Conservation (phyloP, 2,888 invertebrate species). For the Nowickia ferox region DNA sequence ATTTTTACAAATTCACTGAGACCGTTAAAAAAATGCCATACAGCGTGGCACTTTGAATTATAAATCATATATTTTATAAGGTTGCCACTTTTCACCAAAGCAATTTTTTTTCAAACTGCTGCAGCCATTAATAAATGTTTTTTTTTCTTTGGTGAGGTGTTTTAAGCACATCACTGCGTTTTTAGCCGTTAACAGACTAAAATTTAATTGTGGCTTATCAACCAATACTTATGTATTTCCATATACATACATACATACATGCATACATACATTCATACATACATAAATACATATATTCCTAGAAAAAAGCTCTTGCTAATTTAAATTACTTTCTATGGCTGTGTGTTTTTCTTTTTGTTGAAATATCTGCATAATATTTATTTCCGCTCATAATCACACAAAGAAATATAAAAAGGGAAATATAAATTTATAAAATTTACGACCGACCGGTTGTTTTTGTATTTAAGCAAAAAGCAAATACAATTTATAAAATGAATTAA, state of each 20-base stretch:
- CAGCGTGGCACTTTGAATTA: no score
- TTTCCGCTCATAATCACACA: slow-evolving; percentile 50
- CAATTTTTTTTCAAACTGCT: no score
- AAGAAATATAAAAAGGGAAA: slow-evolving; percentile 40
- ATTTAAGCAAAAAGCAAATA: slow-evolving; percentile 10
- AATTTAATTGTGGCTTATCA: neutral
- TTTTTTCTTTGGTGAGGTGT: no score
- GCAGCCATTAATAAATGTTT: no score
- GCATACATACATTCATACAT: neutral
- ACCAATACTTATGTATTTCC: neutral
- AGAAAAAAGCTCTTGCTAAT: slow-evolving; percentile 10
- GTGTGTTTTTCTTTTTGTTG: slow-evolving; percentile 4
- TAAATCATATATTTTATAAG: no score
- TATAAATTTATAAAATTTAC: slow-evolving; percentile 55
- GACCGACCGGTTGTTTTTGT: slow-evolving; percentile 8
- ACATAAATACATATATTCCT: neutral
- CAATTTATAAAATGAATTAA: neutral
- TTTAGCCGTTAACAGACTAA: slow-evolving; percentile 18
- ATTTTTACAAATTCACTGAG: no score
- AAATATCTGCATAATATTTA: slow-evolving; percentile 52
- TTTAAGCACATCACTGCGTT: neutral
- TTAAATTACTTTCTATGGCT: slow-evolving; percentile 27
- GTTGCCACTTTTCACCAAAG: no score
- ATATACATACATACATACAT: neutral
- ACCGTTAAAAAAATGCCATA: no score